These are phyloP conservation scores for Halocynthia roretzi DNA, from an alignment of 23 tunicate genomes.

Conservation along the genomic window DNA sequence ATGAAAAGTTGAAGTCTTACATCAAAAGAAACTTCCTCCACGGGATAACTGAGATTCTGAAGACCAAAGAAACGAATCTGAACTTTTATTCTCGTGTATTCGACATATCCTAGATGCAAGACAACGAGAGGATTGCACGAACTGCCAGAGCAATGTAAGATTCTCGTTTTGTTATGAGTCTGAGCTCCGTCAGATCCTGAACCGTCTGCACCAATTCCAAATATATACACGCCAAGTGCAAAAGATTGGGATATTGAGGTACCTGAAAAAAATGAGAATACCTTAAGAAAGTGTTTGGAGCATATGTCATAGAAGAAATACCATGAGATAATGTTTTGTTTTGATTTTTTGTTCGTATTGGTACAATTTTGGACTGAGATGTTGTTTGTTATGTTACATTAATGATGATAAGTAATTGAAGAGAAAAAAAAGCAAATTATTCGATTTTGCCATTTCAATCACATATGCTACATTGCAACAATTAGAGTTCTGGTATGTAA, in stretches of 20 bases:
- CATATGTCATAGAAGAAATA: too few species aligned
- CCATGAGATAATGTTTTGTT: too few species aligned
- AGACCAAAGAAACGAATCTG: slow-evolving; percentile 41
- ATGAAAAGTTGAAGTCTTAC: neutral
- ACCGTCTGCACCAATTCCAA: slow-evolving; percentile 59
- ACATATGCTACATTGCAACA: too few species aligned
- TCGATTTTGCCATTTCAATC: too few species aligned
- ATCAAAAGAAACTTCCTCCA: slow-evolving; percentile 61
- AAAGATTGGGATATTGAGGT: slow-evolving; percentile 34
- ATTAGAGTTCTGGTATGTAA: too few species aligned
- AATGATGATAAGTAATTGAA: too few species aligned
- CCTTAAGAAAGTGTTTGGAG: neutral
- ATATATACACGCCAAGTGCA: slow-evolving; percentile 40
- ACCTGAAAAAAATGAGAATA: slow-evolving; percentile 18
- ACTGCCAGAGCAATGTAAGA: slow-evolving; percentile 30
- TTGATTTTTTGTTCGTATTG: too few species aligned
- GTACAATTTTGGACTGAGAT: too few species aligned
- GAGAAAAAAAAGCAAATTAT: too few species aligned
- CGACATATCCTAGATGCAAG: slow-evolving; percentile 74
- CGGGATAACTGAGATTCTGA: slow-evolving; percentile 34
- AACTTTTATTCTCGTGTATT: slow-evolving; percentile 41
- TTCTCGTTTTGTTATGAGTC: slow-evolving; percentile 37
- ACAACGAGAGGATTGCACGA: slow-evolving; percentile 79
- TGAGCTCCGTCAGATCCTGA: slow-evolving; percentile 53
- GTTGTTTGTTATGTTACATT: too few species aligned